Percentiles rank a stretch among this genome's conserved stretches.
Evolutionary conservation across 2,113 vertebrate species (phyloP).

Genomic region (Cyprinodon tularosa): DNA sequence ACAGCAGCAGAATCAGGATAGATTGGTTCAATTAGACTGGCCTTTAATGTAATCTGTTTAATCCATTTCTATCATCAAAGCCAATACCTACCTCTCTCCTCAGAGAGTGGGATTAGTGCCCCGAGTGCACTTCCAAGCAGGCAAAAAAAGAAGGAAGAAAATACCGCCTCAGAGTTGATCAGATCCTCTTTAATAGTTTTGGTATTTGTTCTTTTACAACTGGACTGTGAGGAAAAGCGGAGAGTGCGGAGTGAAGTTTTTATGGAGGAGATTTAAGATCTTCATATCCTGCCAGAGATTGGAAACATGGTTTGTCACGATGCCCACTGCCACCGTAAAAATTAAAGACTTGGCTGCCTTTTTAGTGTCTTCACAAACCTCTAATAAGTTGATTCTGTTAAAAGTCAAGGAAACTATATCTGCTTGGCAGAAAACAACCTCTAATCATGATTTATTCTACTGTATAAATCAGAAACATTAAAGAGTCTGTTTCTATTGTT

Average conservation of each 20-base stretch:
- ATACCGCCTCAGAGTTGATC: constrained; percentile 24
- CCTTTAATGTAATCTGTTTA: constrained; percentile 80
- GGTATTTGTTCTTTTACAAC: constrained; percentile 62
- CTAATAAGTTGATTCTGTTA: background rate
- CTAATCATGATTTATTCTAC: background rate
- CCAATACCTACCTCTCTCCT: constrained; percentile 70
- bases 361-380: constrained; percentile 12
- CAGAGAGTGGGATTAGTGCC: constrained; percentile 67
- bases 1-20: constrained; percentile 74
- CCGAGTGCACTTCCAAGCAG: constrained; percentile 47
- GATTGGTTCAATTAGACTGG: constrained; percentile 77
- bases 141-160: constrained; percentile 18
- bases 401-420: background rate
- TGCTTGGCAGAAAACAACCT: background rate
- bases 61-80: constrained; percentile 78
- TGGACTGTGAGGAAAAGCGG: constrained; percentile 29
- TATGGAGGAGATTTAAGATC: constrained; percentile 69
- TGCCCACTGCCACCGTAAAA: constrained; percentile 40
- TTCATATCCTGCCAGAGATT: constrained; percentile 62
- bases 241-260: constrained; percentile 63
- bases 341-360: constrained; percentile 13
- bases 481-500: background rate
- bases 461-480: background rate
- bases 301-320: constrained; percentile 42
- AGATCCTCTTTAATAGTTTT: constrained; percentile 47